Conservation (phyloP, 1,140 invertebrate species). For the Brachionus calyciflorus region DNA sequence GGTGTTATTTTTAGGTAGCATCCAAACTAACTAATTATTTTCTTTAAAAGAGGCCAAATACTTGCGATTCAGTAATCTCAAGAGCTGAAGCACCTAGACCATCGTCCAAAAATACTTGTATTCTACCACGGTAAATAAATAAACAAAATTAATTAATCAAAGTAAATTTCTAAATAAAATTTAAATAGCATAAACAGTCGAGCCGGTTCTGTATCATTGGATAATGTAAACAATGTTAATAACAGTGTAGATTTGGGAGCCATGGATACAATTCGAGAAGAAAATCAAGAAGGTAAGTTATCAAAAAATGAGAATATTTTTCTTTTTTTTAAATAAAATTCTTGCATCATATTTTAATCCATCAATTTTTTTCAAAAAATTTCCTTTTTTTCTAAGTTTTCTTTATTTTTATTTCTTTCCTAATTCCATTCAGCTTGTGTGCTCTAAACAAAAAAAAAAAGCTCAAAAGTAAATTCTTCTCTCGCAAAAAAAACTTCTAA, state of each 20-base stretch:
- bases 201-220: background rate
- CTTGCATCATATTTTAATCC: too few relatives aligned
- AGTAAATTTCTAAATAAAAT: background rate
- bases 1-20: too few relatives aligned
- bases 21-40: conserved; percentile 26
- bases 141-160: background rate
- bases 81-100: conserved; percentile 50
- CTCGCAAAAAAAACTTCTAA: conserved; percentile 2
- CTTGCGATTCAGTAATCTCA: conserved; percentile 60
- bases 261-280: conserved; percentile 44
- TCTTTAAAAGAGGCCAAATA: conserved; percentile 56
- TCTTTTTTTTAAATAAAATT: too few relatives aligned
- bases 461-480: too few relatives aligned
- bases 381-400: too few relatives aligned
- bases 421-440: background rate
- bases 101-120: background rate
- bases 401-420: background rate
- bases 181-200: conserved; percentile 16
- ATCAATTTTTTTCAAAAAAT: too few relatives aligned
- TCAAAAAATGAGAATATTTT: background rate
- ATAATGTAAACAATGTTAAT: background rate
- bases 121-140: conserved; percentile 22
- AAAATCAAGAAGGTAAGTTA: conserved; percentile 29
- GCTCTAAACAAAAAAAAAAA: background rate
- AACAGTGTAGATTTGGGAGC: background rate